phyloP scores from a whole-genome alignment of 2,113 vertebrate genomes.

The Maccullochella peelii region DNA sequence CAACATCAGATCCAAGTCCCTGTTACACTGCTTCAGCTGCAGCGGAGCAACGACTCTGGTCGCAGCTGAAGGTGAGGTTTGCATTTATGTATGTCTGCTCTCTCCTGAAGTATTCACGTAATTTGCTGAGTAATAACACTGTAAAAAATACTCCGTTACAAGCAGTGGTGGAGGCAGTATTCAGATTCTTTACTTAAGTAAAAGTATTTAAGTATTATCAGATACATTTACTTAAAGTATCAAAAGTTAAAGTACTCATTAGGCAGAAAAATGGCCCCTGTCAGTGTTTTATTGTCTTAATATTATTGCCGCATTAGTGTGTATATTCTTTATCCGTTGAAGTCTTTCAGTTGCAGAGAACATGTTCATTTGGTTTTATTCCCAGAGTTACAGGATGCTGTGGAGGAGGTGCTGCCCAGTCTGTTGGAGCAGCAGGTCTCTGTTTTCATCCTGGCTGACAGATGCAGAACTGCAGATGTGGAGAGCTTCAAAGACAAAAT shows the following conservation, averaged over 20 bases:
- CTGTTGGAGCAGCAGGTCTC: constrained; percentile 81
- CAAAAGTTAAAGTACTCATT: too few species aligned
- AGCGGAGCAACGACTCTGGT: constrained; percentile 79
- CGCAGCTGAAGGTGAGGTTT: constrained; percentile 70
- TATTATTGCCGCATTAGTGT: too few species aligned
- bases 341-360: neutral
- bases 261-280: too few species aligned
- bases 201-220: too few species aligned
- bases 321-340: neutral
- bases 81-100: too few species aligned
- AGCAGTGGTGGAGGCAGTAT: too few species aligned
- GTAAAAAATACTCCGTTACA: too few species aligned
- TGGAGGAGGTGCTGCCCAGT: constrained; percentile 87
- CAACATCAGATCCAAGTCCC: constrained; percentile 83
- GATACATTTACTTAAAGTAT: too few species aligned
- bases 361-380: neutral
- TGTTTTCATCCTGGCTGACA: constrained; percentile 83
- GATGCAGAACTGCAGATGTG: constrained; percentile 68
- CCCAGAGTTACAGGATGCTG: constrained; percentile 81
- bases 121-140: too few species aligned
- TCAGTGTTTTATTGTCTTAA: too few species aligned
- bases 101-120: too few species aligned
- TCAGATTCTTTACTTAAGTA: too few species aligned
- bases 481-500: constrained; percentile 85
- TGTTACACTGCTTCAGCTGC: constrained; percentile 83